Base-by-base conservation (phyloP, 2,113 vertebrate species). In the Gobiocypris rarus region DNA sequence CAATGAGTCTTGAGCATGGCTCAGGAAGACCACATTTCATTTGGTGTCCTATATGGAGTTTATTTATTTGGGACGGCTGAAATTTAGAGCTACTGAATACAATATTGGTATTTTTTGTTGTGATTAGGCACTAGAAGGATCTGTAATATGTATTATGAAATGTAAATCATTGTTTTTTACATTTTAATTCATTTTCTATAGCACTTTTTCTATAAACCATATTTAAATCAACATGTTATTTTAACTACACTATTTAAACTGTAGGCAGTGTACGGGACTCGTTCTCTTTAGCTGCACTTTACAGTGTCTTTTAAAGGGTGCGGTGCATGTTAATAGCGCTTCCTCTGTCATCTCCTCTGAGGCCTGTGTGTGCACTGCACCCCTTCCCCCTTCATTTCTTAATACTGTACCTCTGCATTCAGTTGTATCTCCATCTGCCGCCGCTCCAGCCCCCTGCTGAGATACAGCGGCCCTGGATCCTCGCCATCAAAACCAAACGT, bases 341-440 rank as follows among this genome's bases (percentile, higher is more conserved):
- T 14, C 75, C 9, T n/a, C 52, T n/a, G 17, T 24, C 71, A 50
- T 75, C 73, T 52, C 73, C n/a, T 77, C 56, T 58, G 75, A 77
- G 75, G 15, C 50, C 34, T 8, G 31, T 59, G 50, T 77, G 31
- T 69, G 41, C 34, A 38, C 65, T 82, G 48, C 65, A 24, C 65
- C 80, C 79, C 63, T 82, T 81, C 63, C 79, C 79, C 79, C 61
- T 80, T 80, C 26, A 34, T 80, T 80, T 80, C 80, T 82, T 82
- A 56, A 70, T 70, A 82, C 80, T 81, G 61, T 81, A 81, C 61
- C 45, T 52, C 41, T 34, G 61, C 45, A 50, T 31, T 78, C 75
- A 34, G 59, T 81, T 82, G 48, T 71, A 56, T 82, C 45, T 82
- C 65, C 80, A 82, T 82, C 80, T 82, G 80, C 80, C 65, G 3